Percentiles rank a stretch among this genome's conserved stretches.
phyloP scores from a whole-genome alignment of 2,888 invertebrate genomes.

The Aromia moschata region DNA sequence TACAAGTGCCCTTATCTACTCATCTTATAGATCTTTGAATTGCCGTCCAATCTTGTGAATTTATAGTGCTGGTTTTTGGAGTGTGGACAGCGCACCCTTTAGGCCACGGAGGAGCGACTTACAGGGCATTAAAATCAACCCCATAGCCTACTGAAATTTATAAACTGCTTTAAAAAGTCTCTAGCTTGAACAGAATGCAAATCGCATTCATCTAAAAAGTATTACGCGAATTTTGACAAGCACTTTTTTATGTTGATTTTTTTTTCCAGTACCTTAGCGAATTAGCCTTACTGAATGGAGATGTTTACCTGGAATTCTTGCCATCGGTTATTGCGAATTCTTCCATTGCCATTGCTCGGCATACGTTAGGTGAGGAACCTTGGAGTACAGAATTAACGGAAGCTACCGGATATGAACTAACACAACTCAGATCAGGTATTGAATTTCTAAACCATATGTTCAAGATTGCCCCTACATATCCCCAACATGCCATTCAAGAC shows the following conservation, averaged over 20 bases:
- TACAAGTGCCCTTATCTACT: too few species aligned
- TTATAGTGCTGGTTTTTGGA: too few species aligned
- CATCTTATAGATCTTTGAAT: too few species aligned
- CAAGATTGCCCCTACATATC: slow-evolving; percentile 50
- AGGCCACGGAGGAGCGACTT: too few species aligned
- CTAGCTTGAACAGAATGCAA: background rate
- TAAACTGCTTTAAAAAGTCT: too few species aligned
- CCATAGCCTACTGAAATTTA: too few species aligned
- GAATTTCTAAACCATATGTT: slow-evolving; percentile 76
- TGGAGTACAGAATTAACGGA: slow-evolving; percentile 75
- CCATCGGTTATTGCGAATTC: slow-evolving; percentile 86
- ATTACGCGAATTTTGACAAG: too few species aligned
- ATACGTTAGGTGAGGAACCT: slow-evolving; percentile 69
- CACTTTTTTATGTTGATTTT: slow-evolving; percentile 32
- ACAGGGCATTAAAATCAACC: too few species aligned
- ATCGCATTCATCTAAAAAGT: too few species aligned
- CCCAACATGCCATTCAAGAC: slow-evolving; percentile 87
- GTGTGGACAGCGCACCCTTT: too few species aligned
- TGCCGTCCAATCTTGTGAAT: too few species aligned
- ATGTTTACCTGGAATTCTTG: slow-evolving; percentile 82
- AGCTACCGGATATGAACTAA: slow-evolving; percentile 74
- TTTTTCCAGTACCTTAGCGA: slow-evolving; percentile 81
- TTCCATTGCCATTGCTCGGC: slow-evolving; percentile 82
- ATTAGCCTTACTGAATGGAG: slow-evolving; percentile 85
- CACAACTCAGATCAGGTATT: slow-evolving; percentile 74